These are phyloP conservation scores for Sterna hirundo DNA, from an alignment of 2,113 vertebrate species.

Conservation along the genomic window DNA sequence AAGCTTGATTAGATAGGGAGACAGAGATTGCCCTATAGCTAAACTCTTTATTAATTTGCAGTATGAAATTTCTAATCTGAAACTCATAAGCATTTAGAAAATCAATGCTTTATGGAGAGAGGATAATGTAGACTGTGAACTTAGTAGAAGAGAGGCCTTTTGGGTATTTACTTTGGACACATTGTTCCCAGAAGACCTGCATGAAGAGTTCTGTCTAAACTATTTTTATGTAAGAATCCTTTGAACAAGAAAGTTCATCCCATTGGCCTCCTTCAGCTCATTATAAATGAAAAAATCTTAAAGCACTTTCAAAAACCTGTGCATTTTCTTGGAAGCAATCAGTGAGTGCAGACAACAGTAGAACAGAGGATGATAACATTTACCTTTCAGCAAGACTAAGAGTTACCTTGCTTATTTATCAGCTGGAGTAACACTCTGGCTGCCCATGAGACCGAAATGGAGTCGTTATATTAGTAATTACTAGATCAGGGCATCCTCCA, in stretches of 20 bases:
- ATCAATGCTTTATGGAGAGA: slow-evolving; percentile 44
- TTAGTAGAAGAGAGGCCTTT: slow-evolving; percentile 40
- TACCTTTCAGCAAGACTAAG: neutral
- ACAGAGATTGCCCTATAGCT: slow-evolving; percentile 43
- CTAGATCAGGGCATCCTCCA: neutral
- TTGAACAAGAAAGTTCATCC: slow-evolving; percentile 33
- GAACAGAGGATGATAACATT: neutral
- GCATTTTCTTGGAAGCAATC: neutral
- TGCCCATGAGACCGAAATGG: neutral
- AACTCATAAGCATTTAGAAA: slow-evolving; percentile 62
- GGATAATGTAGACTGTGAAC: slow-evolving; percentile 52
- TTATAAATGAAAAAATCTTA: slow-evolving; percentile 22
- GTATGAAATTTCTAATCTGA: slow-evolving; percentile 56
- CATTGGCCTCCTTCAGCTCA: slow-evolving; percentile 22
- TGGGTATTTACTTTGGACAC: slow-evolving; percentile 46
- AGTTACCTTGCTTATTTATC: neutral
- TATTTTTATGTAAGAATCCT: slow-evolving; percentile 38
- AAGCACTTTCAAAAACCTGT: neutral
- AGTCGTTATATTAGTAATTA: neutral
- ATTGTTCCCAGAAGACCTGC: slow-evolving; percentile 34
- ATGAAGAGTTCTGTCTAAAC: slow-evolving; percentile 29
- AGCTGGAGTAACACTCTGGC: neutral
- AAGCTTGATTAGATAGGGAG: slow-evolving; percentile 35
- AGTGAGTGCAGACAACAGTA: neutral
- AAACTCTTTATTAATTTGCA: slow-evolving; percentile 60